Evolutionary conservation across 1,140 invertebrate genomes (phyloP).

Genomic region (Drosophila busckii): DNA sequence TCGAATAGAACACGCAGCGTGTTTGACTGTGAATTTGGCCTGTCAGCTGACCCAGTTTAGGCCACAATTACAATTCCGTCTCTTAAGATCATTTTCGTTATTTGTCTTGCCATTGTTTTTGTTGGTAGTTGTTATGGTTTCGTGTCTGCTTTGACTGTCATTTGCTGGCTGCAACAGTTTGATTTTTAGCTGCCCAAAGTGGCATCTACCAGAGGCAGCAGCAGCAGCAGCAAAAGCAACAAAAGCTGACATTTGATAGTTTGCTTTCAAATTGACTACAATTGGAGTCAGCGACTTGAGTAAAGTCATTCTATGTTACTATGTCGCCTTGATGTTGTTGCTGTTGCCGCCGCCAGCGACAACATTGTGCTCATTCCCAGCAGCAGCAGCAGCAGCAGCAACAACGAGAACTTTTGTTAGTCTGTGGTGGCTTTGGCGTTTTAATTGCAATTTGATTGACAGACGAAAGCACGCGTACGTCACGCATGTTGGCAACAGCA

Average conservation of each 20-base stretch:
- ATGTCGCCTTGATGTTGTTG: constrained; percentile 51
- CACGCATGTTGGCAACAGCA: constrained; percentile 5
- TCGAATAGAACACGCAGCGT: constrained; percentile 33
- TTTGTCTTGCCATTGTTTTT: constrained; percentile 9
- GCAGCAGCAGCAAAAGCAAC: constrained; percentile 23
- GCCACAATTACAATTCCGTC: constrained; percentile 66
- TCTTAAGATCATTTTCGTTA: constrained; percentile 39
- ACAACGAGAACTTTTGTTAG: constrained; percentile 40
- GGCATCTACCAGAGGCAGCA: constrained; percentile 52
- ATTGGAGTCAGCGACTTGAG: constrained; percentile 41
- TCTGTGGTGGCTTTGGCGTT: constrained; percentile 31
- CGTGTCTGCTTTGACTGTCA: constrained; percentile 20
- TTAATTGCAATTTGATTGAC: constrained; percentile 64
- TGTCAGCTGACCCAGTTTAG: constrained; percentile 66
- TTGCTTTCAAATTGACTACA: constrained; percentile 74
- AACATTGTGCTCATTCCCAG: constrained; percentile 63
- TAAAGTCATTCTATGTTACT: constrained; percentile 59
- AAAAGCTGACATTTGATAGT: constrained; percentile 68
- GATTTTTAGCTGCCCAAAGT: too few species aligned
- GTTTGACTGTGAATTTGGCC: constrained; percentile 28
- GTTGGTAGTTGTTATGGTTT: constrained; percentile 29
- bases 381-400: constrained; percentile 28
- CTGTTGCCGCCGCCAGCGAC: constrained; percentile 45
- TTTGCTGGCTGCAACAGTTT: constrained; percentile 44
- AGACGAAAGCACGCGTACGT: constrained; percentile 16